Base-by-base conservation (phyloP, 2,888 invertebrate genomes). In the Dusona sp. region DNA sequence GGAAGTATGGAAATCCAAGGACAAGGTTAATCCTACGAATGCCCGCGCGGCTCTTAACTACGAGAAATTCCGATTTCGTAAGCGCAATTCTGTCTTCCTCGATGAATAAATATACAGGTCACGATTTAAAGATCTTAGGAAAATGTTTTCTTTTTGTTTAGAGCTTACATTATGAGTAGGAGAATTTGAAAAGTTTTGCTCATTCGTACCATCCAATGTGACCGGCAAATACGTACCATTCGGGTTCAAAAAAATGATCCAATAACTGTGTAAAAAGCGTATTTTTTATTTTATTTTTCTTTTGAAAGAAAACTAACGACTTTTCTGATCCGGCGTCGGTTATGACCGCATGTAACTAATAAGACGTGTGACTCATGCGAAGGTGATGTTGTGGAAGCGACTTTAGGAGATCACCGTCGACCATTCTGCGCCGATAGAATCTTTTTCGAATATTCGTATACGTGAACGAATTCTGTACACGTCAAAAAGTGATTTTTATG, bases 301-400 rank as follows among this genome's bases (percentile, higher is more conserved):
- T 54, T 33, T 16, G 72, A 86, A 13, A 42, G 42, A 42, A 42
- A 38, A 42, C 2, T 42, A 42, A 42, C 42, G 42, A 13, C 42
- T 38, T 25, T 16, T 88, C 22, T 75, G 36, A 64, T 77, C 83
- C 86, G 83, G 82, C 67, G 42, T 42, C 13, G 42, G 42, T 42
- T 42, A 42, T 42, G 42, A 42, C 42, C 11, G 42, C 11, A 42
- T 42, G 42, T 42, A 42, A 42, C 42, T 42, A 42, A 42, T 42
- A 13, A 13, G 42, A 42, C 42, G 86, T 88, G 87, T 85, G 84
- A 89, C 88, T 89, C 86, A 88, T 75, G 22, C 64, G 61, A 88
- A 87, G 86, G 87, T 88, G 88, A 86, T 77, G 83, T 79, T 80
- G 79, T 25, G 67, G 57, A 67, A 86, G 79, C 80, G 83, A 81